A percentile compares a stretch with the other conserved stretches of the same genome.
phyloP scores from a whole-genome alignment of 1,140 invertebrate genomes.

The Drosophila grimshawi region DNA sequence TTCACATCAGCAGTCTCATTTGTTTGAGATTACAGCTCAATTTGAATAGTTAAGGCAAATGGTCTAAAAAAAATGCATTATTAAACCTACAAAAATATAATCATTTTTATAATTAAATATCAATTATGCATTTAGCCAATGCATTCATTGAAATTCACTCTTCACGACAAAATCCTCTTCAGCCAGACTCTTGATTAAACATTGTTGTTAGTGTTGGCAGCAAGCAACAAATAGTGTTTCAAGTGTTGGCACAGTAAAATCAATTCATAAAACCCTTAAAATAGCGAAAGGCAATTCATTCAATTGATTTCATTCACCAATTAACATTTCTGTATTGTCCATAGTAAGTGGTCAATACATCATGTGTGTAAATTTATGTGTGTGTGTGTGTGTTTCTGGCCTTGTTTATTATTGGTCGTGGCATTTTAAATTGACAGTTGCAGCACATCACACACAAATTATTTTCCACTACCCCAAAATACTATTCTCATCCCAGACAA shows the following conservation, averaged over 20 bases:
- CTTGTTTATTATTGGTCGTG: slow-evolving; percentile 50
- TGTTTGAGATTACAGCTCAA: background rate
- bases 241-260: slow-evolving; percentile 36
- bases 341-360: slow-evolving; percentile 21
- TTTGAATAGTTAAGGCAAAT: too few species aligned
- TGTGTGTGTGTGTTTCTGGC: background rate
- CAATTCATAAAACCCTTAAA: slow-evolving; percentile 42
- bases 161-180: background rate
- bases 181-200: slow-evolving; percentile 11
- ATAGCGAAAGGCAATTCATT: slow-evolving; percentile 33
- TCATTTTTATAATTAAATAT: background rate
- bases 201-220: slow-evolving; percentile 16
- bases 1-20: background rate
- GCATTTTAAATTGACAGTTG: slow-evolving; percentile 58
- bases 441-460: slow-evolving; percentile 30
- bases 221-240: slow-evolving; percentile 8
- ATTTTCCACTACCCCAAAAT: background rate
- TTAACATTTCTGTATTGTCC: slow-evolving; percentile 45
- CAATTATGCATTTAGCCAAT: background rate
- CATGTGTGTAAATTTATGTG: slow-evolving; percentile 12
- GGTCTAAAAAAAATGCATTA: too few species aligned
- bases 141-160: background rate
- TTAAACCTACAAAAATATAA: background rate
- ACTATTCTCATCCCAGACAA: slow-evolving; percentile 10
- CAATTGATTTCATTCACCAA: slow-evolving; percentile 55